These are phyloP conservation scores for Gambusia affinis DNA, from an alignment of 2,113 vertebrate genomes.

Conservation along the genomic window DNA sequence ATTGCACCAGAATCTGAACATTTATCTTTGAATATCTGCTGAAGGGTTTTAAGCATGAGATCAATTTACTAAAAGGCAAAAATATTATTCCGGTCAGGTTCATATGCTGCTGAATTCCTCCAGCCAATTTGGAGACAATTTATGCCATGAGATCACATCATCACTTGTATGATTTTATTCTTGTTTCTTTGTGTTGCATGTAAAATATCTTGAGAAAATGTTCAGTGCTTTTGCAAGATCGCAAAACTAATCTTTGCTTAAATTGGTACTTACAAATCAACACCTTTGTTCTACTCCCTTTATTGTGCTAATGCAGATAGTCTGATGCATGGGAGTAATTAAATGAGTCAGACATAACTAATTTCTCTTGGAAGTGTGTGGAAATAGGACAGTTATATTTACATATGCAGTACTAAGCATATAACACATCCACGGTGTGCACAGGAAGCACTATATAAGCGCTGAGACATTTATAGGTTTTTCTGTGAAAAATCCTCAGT, in stretches of 20 bases:
- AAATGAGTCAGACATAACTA: not conserved
- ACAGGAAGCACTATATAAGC: not conserved
- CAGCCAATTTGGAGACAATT: constrained; percentile 10
- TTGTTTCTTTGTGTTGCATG: constrained; percentile 2
- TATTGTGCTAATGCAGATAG: not conserved
- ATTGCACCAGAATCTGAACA: not conserved
- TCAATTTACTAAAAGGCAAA: constrained; percentile 3
- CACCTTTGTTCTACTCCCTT: not conserved
- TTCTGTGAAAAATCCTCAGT: constrained; percentile 20
- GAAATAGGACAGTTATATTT: not conserved
- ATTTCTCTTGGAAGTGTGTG: not conserved
- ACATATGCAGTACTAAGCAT: not conserved
- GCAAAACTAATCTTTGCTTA: constrained; percentile 8
- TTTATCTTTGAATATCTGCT: not conserved
- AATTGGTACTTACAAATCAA: constrained; percentile 8
- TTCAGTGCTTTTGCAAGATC: not conserved
- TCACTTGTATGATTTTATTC: constrained; percentile 5
- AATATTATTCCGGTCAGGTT: constrained; percentile 14
- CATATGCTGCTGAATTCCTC: constrained; percentile 15
- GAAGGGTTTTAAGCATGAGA: not conserved
- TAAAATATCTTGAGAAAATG: not conserved
- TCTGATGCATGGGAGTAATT: not conserved
- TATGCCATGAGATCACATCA: constrained; percentile 16
- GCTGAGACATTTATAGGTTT: not conserved
- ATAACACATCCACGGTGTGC: not conserved